These are phyloP conservation scores for Osmerus mordax DNA, from an alignment of 2,113 vertebrate species.

Conservation along the genomic window DNA sequence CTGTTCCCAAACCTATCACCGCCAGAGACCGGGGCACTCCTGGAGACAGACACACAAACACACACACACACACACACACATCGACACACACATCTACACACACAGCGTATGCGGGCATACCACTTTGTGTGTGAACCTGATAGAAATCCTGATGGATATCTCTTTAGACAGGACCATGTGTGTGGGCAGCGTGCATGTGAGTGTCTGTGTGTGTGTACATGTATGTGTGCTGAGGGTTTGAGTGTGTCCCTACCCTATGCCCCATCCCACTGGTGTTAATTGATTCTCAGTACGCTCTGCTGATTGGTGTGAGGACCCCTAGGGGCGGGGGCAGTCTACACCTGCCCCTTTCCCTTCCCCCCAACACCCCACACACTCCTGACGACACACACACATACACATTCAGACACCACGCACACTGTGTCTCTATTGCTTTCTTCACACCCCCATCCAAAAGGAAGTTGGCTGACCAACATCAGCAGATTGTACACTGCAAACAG, in stretches of 20 bases:
- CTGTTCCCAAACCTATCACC: slow-evolving; percentile 75
- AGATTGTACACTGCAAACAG: slow-evolving; percentile 69
- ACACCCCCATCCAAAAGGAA: slow-evolving; percentile 69
- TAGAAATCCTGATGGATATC: slow-evolving; percentile 70
- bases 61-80: slow-evolving; percentile 46
- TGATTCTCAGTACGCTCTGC: slow-evolving; percentile 76
- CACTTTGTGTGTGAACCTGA: slow-evolving; percentile 27
- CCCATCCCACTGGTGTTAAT: slow-evolving; percentile 82
- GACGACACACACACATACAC: slow-evolving; percentile 7
- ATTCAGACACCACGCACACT: slow-evolving; percentile 22
- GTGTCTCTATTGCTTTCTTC: slow-evolving; percentile 63
- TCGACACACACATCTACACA: slow-evolving; percentile 31
- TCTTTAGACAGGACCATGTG: slow-evolving; percentile 72
- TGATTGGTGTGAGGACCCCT: slow-evolving; percentile 83
- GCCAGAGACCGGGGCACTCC: slow-evolving; percentile 65
- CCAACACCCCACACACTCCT: slow-evolving; percentile 31
- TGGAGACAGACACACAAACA: slow-evolving; percentile 49
- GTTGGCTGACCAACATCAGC: slow-evolving; percentile 72
- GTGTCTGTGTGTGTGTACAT: slow-evolving; percentile 46
- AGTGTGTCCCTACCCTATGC: slow-evolving; percentile 69
- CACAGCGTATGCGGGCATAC: slow-evolving; percentile 15
- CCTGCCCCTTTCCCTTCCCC: slow-evolving; percentile 58
- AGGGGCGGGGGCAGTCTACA: slow-evolving; percentile 66
- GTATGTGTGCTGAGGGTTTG: slow-evolving; percentile 52
- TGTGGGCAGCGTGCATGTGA: slow-evolving; percentile 58